Conservation (phyloP, 2,797 vertebrate genomes). For the Cyclopterus lumpus region DNA sequence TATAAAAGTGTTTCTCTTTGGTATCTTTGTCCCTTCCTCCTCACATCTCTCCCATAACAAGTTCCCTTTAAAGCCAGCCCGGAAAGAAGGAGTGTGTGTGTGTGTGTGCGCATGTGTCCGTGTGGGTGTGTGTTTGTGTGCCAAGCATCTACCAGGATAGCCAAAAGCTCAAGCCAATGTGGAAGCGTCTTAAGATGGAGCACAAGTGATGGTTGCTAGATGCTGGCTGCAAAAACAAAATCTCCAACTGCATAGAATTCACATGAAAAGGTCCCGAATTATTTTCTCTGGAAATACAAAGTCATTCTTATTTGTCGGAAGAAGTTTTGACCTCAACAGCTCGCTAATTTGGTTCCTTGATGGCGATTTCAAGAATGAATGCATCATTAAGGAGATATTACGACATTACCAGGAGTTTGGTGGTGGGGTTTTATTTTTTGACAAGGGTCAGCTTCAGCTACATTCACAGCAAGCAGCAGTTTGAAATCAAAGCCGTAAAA, state of each 20-base stretch:
- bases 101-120: slow-evolving; percentile 9
- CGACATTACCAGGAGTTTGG: neutral
- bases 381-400: neutral
- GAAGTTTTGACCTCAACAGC: neutral
- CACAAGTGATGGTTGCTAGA: slow-evolving; percentile 38
- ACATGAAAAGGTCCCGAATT: slow-evolving; percentile 6
- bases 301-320: neutral
- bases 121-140: slow-evolving; percentile 8
- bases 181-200: slow-evolving; percentile 45
- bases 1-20: slow-evolving; percentile 33
- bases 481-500: slow-evolving; percentile 5
- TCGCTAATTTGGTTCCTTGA: neutral
- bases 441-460: slow-evolving; percentile 11
- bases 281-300: slow-evolving; percentile 3
- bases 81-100: slow-evolving; percentile 32
- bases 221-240: slow-evolving; percentile 15
- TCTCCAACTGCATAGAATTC: slow-evolving; percentile 8
- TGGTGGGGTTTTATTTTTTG: slow-evolving; percentile 20
- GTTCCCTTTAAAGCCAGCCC: slow-evolving; percentile 35
- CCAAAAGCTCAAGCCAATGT: slow-evolving; percentile 52
- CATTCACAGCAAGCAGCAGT: slow-evolving; percentile 1
- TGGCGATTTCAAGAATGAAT: neutral
- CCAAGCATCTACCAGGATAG: slow-evolving; percentile 38
- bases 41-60: slow-evolving; percentile 65
- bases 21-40: slow-evolving; percentile 43